phyloP scores from a whole-genome alignment of 2,113 vertebrate species.

The Orthonyx spaldingii region DNA sequence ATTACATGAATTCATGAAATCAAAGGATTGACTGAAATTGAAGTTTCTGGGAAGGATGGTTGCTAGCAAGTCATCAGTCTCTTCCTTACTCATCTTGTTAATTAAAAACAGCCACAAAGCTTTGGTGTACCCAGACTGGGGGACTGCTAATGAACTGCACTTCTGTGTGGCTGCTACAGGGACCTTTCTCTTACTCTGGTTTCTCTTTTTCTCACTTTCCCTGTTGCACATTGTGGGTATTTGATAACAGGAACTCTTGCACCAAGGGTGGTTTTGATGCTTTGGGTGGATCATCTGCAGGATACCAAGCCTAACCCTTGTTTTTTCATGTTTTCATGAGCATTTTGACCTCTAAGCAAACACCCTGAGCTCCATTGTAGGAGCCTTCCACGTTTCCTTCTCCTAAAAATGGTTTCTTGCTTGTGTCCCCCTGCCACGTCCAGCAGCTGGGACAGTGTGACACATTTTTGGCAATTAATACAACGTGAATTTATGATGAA shows the following conservation, averaged over 20 bases:
- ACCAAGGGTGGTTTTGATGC: neutral
- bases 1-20: neutral
- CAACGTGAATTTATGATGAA: neutral
- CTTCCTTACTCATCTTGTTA: neutral
- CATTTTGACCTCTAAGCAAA: neutral
- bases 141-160: neutral
- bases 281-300: neutral
- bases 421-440: neutral
- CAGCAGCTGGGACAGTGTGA: neutral
- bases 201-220: neutral
- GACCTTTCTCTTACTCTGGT: neutral
- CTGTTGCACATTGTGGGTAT: neutral
- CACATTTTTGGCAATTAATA: neutral
- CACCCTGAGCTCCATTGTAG: neutral
- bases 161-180: neutral
- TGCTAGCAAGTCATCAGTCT: neutral
- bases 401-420: neutral
- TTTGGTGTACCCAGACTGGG: neutral
- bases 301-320: neutral
- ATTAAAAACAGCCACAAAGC: slow-evolving; percentile 20
- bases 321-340: neutral
- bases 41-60: neutral
- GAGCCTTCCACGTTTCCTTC: neutral
- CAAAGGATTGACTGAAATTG: neutral
- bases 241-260: neutral